phyloP scores from a whole-genome alignment of 2,888 invertebrate genomes.

The Rhabditophanes sp. region DNA sequence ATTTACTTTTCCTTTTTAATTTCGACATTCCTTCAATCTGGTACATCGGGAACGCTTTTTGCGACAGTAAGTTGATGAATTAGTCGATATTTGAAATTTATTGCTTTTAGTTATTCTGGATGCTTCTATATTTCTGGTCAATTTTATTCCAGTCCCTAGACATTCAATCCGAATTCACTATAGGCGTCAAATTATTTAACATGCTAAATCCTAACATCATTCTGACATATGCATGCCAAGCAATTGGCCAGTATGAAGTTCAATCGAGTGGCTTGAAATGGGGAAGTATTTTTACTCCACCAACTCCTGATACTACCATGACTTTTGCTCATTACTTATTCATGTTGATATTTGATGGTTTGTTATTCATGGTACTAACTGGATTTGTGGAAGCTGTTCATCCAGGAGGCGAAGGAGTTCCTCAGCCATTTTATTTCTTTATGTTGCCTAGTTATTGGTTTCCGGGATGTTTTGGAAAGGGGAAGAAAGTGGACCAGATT shows the following conservation, averaged over 20 bases:
- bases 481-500: constrained; percentile 3
- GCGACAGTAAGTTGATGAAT: constrained; percentile 27
- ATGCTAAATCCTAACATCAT: constrained; percentile 33
- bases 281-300: constrained; percentile 11
- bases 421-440: constrained; percentile 61
- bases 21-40: constrained; percentile 32
- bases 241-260: constrained; percentile 29
- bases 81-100: too few species aligned
- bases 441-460: constrained; percentile 51
- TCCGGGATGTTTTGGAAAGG: constrained; percentile 2
- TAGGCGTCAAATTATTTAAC: constrained; percentile 18
- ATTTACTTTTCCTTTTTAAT: constrained; percentile 28
- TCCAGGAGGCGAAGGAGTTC: constrained; percentile 71
- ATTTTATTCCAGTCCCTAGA: constrained; percentile 23
- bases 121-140: constrained; percentile 33
- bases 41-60: constrained; percentile 26
- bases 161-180: constrained; percentile 13
- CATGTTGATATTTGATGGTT: constrained; percentile 24
- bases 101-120: too few species aligned
- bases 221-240: constrained; percentile 18
- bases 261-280: constrained; percentile 23
- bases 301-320: constrained; percentile 23
- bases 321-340: constrained; percentile 22
- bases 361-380: constrained; percentile 59
- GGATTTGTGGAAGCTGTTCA: constrained; percentile 70